A percentile compares a stretch with the other conserved stretches of the same genome.
These are phyloP conservation scores for Cataglyphis albicans DNA, from an alignment of 2,888 invertebrate species.

Conservation along the genomic window DNA sequence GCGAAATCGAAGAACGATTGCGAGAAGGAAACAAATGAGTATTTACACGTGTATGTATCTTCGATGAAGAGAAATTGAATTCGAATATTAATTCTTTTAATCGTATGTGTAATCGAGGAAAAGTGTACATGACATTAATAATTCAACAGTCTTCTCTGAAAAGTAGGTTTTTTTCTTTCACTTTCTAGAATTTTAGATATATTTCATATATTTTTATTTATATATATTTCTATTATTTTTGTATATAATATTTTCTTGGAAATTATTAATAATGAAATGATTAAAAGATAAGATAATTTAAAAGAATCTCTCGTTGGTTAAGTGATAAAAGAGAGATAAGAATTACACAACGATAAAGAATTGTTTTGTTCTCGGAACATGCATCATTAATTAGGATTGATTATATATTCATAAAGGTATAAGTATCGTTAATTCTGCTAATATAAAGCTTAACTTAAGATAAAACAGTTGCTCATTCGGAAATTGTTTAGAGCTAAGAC, in stretches of 20 bases:
- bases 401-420: slow-evolving; percentile 1
- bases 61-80: background rate
- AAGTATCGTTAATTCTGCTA: slow-evolving; percentile 1
- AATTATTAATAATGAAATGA: slow-evolving; percentile 19
- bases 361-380: background rate
- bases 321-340: slow-evolving; percentile 38
- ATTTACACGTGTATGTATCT: background rate
- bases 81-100: slow-evolving; percentile 1
- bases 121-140: background rate
- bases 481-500: background rate
- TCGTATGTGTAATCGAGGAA: background rate
- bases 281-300: slow-evolving; percentile 17
- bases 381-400: slow-evolving; percentile 30
- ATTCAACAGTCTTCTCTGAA: background rate
- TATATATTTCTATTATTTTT: background rate
- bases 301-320: slow-evolving; percentile 2
- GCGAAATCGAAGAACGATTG: background rate
- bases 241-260: background rate
- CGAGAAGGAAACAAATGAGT: background rate
- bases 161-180: slow-evolving; percentile 4
- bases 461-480: background rate
- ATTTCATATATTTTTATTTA: background rate
- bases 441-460: slow-evolving; percentile 15
- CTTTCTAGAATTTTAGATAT: background rate
- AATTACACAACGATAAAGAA: slow-evolving; percentile 1